Evolutionary conservation across 2,113 vertebrate species (phyloP).

Genomic region (Sphaerodactylus townsendi): DNA sequence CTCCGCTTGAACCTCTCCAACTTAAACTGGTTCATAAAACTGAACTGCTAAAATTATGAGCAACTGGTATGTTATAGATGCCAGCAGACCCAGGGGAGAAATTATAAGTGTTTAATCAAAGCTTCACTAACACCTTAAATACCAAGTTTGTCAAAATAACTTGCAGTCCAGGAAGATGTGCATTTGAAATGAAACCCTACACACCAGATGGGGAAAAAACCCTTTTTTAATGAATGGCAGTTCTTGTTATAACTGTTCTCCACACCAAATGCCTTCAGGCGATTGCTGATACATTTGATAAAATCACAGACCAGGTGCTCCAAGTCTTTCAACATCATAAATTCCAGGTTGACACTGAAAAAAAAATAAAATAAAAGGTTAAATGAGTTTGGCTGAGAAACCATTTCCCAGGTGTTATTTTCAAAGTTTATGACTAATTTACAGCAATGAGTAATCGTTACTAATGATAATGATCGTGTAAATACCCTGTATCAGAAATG

Average conservation of each 20-base stretch:
- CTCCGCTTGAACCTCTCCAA: neutral
- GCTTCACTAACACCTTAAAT: conserved; percentile 65
- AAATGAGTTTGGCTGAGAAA: conserved; percentile 69
- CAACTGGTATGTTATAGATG: neutral
- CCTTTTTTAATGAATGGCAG: conserved; percentile 68
- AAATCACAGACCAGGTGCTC: conserved; percentile 86
- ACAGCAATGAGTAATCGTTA: conserved; percentile 66
- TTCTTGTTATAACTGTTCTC: conserved; percentile 59
- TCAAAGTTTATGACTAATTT: conserved; percentile 73
- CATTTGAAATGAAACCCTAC: conserved; percentile 55
- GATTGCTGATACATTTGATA: conserved; percentile 80
- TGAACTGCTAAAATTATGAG: conserved; percentile 25
- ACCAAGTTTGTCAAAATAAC: conserved; percentile 83
- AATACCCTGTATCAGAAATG: conserved; percentile 67
- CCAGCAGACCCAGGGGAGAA: conserved; percentile 18
- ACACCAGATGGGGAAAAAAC: conserved; percentile 67
- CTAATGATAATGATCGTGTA: conserved; percentile 75
- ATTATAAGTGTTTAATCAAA: conserved; percentile 30
- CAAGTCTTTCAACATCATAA: conserved; percentile 87
- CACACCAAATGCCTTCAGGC: conserved; percentile 69
- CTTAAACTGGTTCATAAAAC: conserved; percentile 16
- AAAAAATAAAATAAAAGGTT: conserved; percentile 58
- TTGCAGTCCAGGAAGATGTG: conserved; percentile 77
- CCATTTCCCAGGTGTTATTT: conserved; percentile 78
- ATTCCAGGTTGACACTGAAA: conserved; percentile 80